phyloP scores from a whole-genome alignment of 2,888 invertebrate species.

The Drosophila subquinaria region DNA sequence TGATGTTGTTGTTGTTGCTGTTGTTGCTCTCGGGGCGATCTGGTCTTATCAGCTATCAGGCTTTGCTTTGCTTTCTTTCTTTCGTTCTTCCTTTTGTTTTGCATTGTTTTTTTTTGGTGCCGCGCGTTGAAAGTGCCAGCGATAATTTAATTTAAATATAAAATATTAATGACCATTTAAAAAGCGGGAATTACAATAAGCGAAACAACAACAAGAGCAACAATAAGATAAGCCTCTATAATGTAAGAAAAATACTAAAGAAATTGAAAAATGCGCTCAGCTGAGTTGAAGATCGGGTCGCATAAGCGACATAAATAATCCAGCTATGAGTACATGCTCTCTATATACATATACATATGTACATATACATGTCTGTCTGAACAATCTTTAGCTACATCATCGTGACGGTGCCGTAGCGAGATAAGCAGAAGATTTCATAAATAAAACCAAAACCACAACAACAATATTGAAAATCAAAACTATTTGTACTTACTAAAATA shows the following conservation, averaged over 20 bases:
- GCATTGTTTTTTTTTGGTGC: constrained; percentile 41
- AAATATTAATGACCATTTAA: constrained; percentile 57
- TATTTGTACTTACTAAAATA: constrained; percentile 16
- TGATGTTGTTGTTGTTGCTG: constrained; percentile 10
- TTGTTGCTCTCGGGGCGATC: neutral
- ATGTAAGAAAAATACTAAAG: constrained; percentile 39
- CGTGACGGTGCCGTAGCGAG: constrained; percentile 49
- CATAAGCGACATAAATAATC: constrained; percentile 53
- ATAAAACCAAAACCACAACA: constrained; percentile 31
- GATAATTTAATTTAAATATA: constrained; percentile 71
- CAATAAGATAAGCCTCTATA: constrained; percentile 57
- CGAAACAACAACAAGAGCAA: constrained; percentile 24
- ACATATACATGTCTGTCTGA: constrained; percentile 2
- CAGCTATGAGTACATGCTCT: constrained; percentile 19
- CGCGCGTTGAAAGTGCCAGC: constrained; percentile 47
- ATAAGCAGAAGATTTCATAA: constrained; percentile 45
- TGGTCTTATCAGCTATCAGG: constrained; percentile 51
- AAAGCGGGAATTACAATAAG: constrained; percentile 44
- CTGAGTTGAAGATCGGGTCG: constrained; percentile 40
- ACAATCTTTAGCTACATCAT: constrained; percentile 61
- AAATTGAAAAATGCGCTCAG: constrained; percentile 44
- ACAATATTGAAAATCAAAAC: constrained; percentile 23
- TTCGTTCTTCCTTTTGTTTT: constrained; percentile 37
- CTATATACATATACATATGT: neutral
- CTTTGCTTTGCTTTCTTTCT: constrained; percentile 34